Evolutionary conservation across 2,888 invertebrate genomes (phyloP).

Genomic region (Agonopterix subpropinquella): DNA sequence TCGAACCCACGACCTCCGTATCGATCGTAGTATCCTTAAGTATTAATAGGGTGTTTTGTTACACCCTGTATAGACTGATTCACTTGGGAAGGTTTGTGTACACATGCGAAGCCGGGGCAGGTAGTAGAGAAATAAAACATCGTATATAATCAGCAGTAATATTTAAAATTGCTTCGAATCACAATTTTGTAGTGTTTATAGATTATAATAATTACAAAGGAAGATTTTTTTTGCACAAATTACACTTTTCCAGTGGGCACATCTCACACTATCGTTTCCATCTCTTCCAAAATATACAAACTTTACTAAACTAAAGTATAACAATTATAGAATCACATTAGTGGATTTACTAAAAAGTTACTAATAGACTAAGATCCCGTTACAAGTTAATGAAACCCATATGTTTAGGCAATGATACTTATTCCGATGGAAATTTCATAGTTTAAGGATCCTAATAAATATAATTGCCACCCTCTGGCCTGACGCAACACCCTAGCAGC

Average conservation of each 20-base stretch:
- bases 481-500: too few relatives aligned
- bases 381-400: too few relatives aligned
- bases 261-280: constrained; percentile 37
- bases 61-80: too few relatives aligned
- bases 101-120: too few relatives aligned
- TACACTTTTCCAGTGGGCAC: constrained; percentile 39
- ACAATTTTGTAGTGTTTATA: constrained; percentile 74
- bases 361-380: not conserved
- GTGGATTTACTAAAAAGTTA: not conserved
- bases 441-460: too few relatives aligned
- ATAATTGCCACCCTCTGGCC: too few relatives aligned
- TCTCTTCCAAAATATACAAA: constrained; percentile 14
- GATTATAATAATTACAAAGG: constrained; percentile 74
- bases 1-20: too few relatives aligned
- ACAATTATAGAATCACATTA: constrained; percentile 3
- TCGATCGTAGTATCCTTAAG: too few relatives aligned
- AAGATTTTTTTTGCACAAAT: constrained; percentile 66
- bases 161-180: constrained; percentile 75
- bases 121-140: constrained; percentile 38
- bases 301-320: not conserved
- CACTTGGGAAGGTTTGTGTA: too few relatives aligned
- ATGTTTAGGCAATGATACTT: too few relatives aligned
- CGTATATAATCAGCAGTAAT: constrained; percentile 70
- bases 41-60: too few relatives aligned
- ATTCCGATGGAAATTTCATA: too few relatives aligned